Conservation (phyloP, 1,140 invertebrate species). For the Aleiodes sp. region DNA sequence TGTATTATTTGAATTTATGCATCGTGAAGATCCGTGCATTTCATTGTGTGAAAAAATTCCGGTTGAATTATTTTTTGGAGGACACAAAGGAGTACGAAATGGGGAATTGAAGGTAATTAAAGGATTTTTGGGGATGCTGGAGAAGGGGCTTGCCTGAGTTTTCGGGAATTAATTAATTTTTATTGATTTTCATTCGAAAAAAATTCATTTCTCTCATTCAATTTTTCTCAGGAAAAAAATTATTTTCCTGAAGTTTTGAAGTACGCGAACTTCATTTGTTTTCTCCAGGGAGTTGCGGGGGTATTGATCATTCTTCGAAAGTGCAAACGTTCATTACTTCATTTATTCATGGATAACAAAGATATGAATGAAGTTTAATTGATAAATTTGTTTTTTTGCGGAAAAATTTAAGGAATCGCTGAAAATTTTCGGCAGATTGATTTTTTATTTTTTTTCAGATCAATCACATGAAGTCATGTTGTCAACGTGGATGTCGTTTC, state of each 20-base stretch:
- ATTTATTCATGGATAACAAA: no score
- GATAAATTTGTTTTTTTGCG: neutral
- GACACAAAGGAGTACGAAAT: neutral
- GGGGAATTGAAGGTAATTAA: constrained; percentile 11
- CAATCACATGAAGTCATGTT: constrained; percentile 56
- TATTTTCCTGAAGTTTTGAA: no score
- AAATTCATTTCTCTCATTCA: no score
- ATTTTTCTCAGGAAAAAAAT: no score
- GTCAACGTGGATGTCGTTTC: constrained; percentile 61
- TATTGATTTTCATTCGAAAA: no score
- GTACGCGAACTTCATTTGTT: no score
- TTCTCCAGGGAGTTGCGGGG: no score
- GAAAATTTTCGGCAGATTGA: neutral
- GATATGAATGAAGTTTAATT: neutral
- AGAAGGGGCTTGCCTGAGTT: no score
- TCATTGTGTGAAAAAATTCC: constrained; percentile 52
- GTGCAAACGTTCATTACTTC: no score
- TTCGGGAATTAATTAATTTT: no score
- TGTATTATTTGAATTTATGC: constrained; percentile 46
- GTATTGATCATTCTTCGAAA: no score
- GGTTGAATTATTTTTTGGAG: constrained; percentile 32
- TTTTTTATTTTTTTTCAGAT: constrained; percentile 41
- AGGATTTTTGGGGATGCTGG: no score
- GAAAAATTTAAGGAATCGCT: neutral
- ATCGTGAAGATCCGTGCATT: constrained; percentile 53